Percentiles rank a stretch among this genome's conserved stretches.
Evolutionary conservation across 2,113 vertebrate species (phyloP).

Genomic region (Cynopterus brachyotis): DNA sequence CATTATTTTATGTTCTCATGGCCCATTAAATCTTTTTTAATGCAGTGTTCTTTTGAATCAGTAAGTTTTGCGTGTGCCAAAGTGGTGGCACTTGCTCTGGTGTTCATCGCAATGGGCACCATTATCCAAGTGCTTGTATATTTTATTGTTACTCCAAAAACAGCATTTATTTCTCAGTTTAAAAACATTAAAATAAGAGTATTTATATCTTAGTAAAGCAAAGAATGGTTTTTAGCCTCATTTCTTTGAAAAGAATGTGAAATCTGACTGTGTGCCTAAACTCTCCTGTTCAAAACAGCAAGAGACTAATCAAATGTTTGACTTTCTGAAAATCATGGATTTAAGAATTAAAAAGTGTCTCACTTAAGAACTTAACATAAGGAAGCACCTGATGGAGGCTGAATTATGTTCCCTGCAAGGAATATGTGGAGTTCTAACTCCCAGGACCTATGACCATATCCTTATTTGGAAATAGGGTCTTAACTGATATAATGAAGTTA

Average conservation of each 20-base stretch:
- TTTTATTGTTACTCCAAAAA: slow-evolving; percentile 56
- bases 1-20: slow-evolving; percentile 76
- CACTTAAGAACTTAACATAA: not conserved
- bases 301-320: not conserved
- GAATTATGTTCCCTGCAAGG: not conserved
- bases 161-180: slow-evolving; percentile 28
- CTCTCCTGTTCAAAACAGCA: not conserved
- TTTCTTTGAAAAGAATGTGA: not conserved
- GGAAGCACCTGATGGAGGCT: not conserved
- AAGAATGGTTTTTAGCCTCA: slow-evolving; percentile 11
- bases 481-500: not conserved
- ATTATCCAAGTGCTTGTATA: slow-evolving; percentile 35
- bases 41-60: slow-evolving; percentile 74
- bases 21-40: slow-evolving; percentile 79
- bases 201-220: slow-evolving; percentile 7
- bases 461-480: not conserved
- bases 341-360: not conserved
- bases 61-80: slow-evolving; percentile 61
- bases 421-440: not conserved
- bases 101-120: slow-evolving; percentile 5
- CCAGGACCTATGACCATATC: not conserved
- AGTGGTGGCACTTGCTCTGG: not conserved
- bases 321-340: not conserved
- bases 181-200: slow-evolving; percentile 28
- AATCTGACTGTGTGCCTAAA: not conserved